Conservation (phyloP, 2,113 vertebrate species). For the Chaenocephalus aceratus region DNA sequence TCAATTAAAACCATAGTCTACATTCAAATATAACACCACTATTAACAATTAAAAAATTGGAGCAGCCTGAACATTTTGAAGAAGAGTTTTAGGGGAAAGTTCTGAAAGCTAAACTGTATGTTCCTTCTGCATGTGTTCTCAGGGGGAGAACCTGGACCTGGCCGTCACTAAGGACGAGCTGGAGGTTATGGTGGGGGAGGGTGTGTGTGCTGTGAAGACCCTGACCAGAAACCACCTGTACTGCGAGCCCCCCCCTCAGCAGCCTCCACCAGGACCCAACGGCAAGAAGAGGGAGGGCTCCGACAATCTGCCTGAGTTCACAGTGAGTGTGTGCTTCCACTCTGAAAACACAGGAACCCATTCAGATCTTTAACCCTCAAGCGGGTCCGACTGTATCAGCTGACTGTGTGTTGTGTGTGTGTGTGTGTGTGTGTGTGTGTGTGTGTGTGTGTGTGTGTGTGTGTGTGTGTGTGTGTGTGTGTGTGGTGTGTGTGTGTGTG, state of each 20-base stretch:
- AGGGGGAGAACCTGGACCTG: slow-evolving; percentile 96
- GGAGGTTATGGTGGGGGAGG: slow-evolving; percentile 93
- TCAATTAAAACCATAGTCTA: neutral
- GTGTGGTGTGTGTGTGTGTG: slow-evolving; percentile 34
- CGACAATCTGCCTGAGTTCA: slow-evolving; percentile 92
- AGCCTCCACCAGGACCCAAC: slow-evolving; percentile 85
- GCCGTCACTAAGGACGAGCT: slow-evolving; percentile 98
- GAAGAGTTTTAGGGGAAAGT: too few species aligned
- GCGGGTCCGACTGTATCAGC: neutral
- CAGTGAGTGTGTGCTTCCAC: slow-evolving; percentile 80
- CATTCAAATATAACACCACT: neutral
- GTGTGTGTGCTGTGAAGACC: slow-evolving; percentile 93
- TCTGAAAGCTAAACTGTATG: neutral
- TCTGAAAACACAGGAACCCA: neutral
- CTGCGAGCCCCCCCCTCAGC: slow-evolving; percentile 93
- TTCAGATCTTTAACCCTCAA: neutral
- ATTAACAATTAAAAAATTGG: too few species aligned
- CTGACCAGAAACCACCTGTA: slow-evolving; percentile 95
- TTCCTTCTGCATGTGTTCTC: slow-evolving; percentile 2
- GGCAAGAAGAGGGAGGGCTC: slow-evolving; percentile 87
- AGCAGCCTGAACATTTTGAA: neutral
- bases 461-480: slow-evolving; percentile 42
- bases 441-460: slow-evolving; percentile 36
- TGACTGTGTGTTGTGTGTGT: neutral
- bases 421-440: slow-evolving; percentile 39